Conservation (phyloP, 2,888 invertebrate species). For the Bellardia bayeri region DNA sequence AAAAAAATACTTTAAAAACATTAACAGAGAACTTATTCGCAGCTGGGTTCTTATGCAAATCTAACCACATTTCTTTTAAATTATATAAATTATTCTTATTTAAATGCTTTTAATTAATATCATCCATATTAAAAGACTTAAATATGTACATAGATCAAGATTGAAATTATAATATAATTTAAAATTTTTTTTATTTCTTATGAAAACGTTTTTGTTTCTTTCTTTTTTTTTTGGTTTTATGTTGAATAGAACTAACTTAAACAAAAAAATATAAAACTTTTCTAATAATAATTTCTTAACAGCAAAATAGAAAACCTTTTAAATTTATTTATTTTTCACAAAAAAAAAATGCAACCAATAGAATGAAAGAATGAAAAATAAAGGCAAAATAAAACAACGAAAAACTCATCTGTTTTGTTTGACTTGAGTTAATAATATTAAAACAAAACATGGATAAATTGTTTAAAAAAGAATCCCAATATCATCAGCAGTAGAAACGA, state of each 20-base stretch:
- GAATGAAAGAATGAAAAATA: slow-evolving; percentile 15
- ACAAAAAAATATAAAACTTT: slow-evolving; percentile 15
- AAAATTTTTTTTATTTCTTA: too few relatives aligned
- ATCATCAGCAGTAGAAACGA: slow-evolving; percentile 46
- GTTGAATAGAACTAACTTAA: background rate
- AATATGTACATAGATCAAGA: too few relatives aligned
- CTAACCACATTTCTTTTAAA: too few relatives aligned
- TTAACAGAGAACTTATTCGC: too few relatives aligned
- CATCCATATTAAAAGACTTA: too few relatives aligned
- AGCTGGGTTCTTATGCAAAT: too few relatives aligned
- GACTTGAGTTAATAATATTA: slow-evolving; percentile 71
- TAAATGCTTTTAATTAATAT: too few relatives aligned
- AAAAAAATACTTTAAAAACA: too few relatives aligned
- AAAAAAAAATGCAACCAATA: background rate
- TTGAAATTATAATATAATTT: too few relatives aligned
- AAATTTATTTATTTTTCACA: slow-evolving; percentile 18
- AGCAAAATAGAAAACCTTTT: slow-evolving; percentile 4
- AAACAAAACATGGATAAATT: slow-evolving; percentile 69
- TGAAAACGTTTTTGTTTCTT: too few relatives aligned
- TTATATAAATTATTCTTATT: too few relatives aligned
- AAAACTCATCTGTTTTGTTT: slow-evolving; percentile 70
- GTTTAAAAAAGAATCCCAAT: slow-evolving; percentile 70
- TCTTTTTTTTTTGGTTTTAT: too few relatives aligned
- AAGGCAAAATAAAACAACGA: slow-evolving; percentile 28
- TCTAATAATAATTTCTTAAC: slow-evolving; percentile 34